Base-by-base conservation (phyloP, 1,140 invertebrate species). In the Hylyphantes graminicola region DNA sequence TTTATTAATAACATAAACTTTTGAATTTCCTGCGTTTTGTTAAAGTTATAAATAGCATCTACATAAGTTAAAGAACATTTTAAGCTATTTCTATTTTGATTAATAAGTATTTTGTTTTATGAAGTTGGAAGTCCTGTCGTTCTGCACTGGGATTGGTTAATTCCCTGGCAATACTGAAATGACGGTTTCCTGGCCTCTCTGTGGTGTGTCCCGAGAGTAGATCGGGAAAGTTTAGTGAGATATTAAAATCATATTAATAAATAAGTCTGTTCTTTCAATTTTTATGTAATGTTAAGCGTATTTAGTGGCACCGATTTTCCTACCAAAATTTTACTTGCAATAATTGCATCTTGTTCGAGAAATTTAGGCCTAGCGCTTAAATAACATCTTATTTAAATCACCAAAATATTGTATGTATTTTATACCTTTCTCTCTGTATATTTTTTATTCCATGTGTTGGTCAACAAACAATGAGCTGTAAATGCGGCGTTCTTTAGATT, bases 81-180 rank as follows among this genome's bases (percentile, higher is more conserved):
- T 35, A 35, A 35, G 35, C 35, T 35, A 53, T 70, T 53, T 70
- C 50, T 35, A 59, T 73, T 63, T 59, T 76, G 15, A 15, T 7
- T n/a, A 63, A 13, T 54, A 17, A 51, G 65, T 48, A 82, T 82
- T 82, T 82, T 9, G n/a, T 65, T 82, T 73, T n/a, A 51, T 54
- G 50, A 11, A 21, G 35, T 35, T 82, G 80, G 80, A 82, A 82
- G 67, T 72, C 12, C 63, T 67, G 57, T 72, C 48, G 65, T 51
- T 63, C 67, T 53, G 51, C n/a, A 57, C 15, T 82, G 54, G 55
- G 80, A 82, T 82, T 82, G 80, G 80, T 75, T 74, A 57, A 74
- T 65, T 74, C 70, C 68, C 57, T 82, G 59, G 80, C 80, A 82
- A 82, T 82, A 82, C 13, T 65, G 80, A 75, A 70, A 82, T 82